A percentile compares a stretch with the other conserved stretches of the same genome.
These are phyloP conservation scores for Onthophagus taurus DNA, from an alignment of 1,140 invertebrate species.

Conservation along the genomic window DNA sequence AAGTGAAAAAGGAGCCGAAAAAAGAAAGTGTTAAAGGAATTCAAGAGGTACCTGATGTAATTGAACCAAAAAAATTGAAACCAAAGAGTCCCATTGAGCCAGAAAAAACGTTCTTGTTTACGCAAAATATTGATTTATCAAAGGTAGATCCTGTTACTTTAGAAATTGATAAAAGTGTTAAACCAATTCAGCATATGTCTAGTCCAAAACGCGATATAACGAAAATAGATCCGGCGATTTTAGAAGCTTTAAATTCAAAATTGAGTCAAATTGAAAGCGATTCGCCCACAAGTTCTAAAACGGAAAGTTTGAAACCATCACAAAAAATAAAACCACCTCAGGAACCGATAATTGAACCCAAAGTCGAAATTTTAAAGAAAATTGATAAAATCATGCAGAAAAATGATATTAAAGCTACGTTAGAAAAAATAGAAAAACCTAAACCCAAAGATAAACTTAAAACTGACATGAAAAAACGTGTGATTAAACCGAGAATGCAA, in stretches of 20 bases:
- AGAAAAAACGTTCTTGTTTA: slow-evolving; percentile 47
- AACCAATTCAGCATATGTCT: slow-evolving; percentile 48
- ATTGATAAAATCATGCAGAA: slow-evolving; percentile 9
- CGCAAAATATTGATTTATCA: slow-evolving; percentile 60
- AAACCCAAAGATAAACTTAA: slow-evolving; percentile 41
- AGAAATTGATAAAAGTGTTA: slow-evolving; percentile 52
- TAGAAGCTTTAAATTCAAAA: slow-evolving; percentile 60
- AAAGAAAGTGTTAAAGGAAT: background rate
- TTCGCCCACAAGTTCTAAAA: slow-evolving; percentile 57
- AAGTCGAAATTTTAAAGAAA: slow-evolving; percentile 9
- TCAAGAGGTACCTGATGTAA: slow-evolving; percentile 10
- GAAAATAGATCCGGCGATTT: slow-evolving; percentile 52
- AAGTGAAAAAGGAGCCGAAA: slow-evolving; percentile 1
- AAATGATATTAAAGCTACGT: background rate
- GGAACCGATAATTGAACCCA: slow-evolving; percentile 16
- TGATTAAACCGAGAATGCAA: slow-evolving; percentile 43
- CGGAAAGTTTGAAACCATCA: slow-evolving; percentile 53
- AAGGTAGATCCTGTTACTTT: slow-evolving; percentile 58
- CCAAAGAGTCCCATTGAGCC: slow-evolving; percentile 45
- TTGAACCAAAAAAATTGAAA: slow-evolving; percentile 39
- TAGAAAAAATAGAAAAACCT: slow-evolving; percentile 22
- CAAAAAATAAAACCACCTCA: slow-evolving; percentile 37
- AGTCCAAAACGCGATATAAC: slow-evolving; percentile 58
- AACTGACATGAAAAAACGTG: slow-evolving; percentile 42
- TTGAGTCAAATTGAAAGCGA: slow-evolving; percentile 61